A percentile compares a stretch with the other conserved stretches of the same genome.
phyloP scores from a whole-genome alignment of 2,888 invertebrate species.

The Pyrrhosoma nymphula region DNA sequence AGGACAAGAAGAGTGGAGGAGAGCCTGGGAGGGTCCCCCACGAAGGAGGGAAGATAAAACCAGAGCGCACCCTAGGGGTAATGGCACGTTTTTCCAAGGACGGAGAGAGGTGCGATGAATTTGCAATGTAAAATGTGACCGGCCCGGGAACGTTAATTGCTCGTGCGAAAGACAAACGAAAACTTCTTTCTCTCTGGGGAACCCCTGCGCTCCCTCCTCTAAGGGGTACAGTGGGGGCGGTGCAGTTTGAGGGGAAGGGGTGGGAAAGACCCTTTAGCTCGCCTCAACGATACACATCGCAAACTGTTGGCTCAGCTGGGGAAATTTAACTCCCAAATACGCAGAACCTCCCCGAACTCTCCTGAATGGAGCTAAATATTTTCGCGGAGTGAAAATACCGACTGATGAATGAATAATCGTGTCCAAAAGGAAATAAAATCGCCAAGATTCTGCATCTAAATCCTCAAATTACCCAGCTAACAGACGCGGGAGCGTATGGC shows the following conservation, averaged over 20 bases:
- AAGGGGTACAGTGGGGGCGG: too few species aligned
- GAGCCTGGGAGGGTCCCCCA: not conserved
- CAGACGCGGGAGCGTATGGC: too few species aligned
- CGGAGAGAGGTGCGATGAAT: constrained; percentile 1
- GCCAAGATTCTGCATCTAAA: too few species aligned
- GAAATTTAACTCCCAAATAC: not conserved
- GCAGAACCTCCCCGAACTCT: not conserved
- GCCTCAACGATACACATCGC: constrained; percentile 12
- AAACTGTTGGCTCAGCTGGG: not conserved
- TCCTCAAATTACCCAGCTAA: too few species aligned
- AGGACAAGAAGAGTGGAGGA: too few species aligned
- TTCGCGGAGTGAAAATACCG: not conserved
- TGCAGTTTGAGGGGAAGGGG: too few species aligned
- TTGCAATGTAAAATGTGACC: constrained; percentile 28
- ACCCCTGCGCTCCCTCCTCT: not conserved
- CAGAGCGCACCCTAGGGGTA: not conserved
- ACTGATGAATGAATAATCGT: not conserved
- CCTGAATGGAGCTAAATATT: not conserved
- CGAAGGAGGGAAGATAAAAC: not conserved
- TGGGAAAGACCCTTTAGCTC: not conserved
- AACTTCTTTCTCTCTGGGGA: not conserved
- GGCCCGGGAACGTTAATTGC: not conserved
- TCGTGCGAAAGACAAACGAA: constrained; percentile 4
- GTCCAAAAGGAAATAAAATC: too few species aligned
- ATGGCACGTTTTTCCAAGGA: constrained; percentile 7